These are phyloP conservation scores for Charaxes varanes DNA, from an alignment of 1,140 invertebrate species.

Conservation along the genomic window DNA sequence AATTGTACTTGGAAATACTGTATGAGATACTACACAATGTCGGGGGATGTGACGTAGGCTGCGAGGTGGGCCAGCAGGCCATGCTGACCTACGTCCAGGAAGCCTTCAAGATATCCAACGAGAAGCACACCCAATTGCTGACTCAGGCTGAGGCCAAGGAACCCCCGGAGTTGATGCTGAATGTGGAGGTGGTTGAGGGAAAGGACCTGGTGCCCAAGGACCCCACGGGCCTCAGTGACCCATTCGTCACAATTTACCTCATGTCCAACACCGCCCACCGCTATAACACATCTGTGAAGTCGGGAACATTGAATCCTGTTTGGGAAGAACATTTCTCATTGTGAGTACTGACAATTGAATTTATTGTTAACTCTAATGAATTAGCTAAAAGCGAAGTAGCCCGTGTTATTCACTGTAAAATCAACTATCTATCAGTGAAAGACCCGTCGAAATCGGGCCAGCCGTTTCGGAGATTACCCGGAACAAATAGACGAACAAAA, in stretches of 20 bases:
- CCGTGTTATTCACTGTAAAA: too few relatives aligned
- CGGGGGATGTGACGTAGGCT: conserved; percentile 82
- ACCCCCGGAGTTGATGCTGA: conserved; percentile 93
- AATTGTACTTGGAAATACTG: conserved; percentile 93
- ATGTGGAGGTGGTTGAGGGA: conserved; percentile 94
- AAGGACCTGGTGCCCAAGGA: conserved; percentile 95
- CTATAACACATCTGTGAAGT: conserved; percentile 93
- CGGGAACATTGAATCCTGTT: conserved; percentile 89
- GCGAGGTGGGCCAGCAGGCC: conserved; percentile 79
- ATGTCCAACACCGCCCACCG: conserved; percentile 83
- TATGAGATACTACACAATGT: conserved; percentile 96
- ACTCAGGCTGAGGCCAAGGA: conserved; percentile 83
- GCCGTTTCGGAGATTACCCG: too few relatives aligned
- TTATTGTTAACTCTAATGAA: too few relatives aligned
- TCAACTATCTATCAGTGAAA: too few relatives aligned
- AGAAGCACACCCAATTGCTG: conserved; percentile 81
- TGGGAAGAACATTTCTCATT: conserved; percentile 99
- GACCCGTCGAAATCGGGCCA: too few relatives aligned
- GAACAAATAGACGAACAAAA: too few relatives aligned
- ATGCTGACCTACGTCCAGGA: conserved; percentile 90
- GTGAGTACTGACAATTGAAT: too few relatives aligned
- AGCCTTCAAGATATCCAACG: conserved; percentile 88
- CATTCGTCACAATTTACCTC: conserved; percentile 91
- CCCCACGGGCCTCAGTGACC: conserved; percentile 96
- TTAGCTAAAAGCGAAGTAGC: too few relatives aligned